These are phyloP conservation scores for Nesogale talazaci DNA, from an alignment of 2,113 vertebrate species.

Conservation along the genomic window DNA sequence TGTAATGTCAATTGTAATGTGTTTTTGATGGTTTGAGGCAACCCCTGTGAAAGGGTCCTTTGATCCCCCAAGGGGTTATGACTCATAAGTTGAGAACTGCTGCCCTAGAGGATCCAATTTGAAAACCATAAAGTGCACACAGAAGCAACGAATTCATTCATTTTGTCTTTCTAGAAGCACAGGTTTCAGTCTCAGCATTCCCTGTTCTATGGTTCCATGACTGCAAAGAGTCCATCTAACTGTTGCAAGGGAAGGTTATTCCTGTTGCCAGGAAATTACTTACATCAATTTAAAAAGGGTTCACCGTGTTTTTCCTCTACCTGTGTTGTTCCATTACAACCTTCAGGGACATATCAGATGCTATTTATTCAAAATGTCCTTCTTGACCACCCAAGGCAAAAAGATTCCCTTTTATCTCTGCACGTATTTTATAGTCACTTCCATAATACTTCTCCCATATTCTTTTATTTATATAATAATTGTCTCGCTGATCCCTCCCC, in stretches of 20 bases:
- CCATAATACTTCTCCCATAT: background rate
- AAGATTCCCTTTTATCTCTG: background rate
- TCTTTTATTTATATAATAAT: background rate
- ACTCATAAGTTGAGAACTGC: too few relatives aligned
- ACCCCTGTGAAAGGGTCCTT: too few relatives aligned
- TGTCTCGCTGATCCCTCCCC: background rate
- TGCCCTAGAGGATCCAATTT: background rate
- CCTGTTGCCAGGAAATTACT: background rate
- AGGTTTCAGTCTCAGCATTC: background rate
- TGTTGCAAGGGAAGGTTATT: constrained; percentile 28
- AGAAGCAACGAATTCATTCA: background rate
- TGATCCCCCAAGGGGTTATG: too few relatives aligned
- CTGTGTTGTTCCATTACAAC: background rate
- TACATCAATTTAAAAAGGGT: background rate
- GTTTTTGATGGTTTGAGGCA: too few relatives aligned
- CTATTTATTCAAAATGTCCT: background rate
- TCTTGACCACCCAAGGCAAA: background rate
- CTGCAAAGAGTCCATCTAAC: background rate
- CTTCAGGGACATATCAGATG: background rate
- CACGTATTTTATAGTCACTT: background rate
- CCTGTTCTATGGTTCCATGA: background rate
- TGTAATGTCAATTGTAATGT: too few relatives aligned
- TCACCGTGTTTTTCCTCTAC: background rate
- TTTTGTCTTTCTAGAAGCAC: background rate
- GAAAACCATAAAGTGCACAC: background rate